Base-by-base conservation (phyloP, 2,888 invertebrate species). In the Tridacna crocea region DNA sequence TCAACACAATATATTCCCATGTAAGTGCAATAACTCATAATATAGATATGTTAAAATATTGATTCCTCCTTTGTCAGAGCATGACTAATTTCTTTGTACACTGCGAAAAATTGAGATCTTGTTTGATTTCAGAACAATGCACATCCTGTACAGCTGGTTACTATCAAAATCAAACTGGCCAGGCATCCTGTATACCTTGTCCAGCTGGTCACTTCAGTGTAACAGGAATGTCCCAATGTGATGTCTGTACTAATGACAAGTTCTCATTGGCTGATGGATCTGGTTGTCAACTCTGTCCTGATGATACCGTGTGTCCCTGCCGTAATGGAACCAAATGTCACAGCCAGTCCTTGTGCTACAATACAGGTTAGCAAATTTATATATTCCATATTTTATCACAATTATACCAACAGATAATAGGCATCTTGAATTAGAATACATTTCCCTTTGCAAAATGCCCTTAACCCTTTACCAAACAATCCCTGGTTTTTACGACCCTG, bases 241-340 rank as follows among this genome's bases (percentile, higher is more conserved):
- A 80, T n/a, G 86, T 82, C 1, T 92, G 92, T 84, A 84, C 86
- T 2, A 70, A 77, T 0, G 86, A 87, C 24, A 87, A 89, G 17
- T 92, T 85, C 36, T 88, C 89, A 0, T 75, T 80, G 26, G 83
- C 81, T 13, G 87, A 82, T 48, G 88, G 89, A 2, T 83, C 77
- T 24, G 85, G 78, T 0, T 91, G 91, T 78, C 65, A 79, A 58
- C 47, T 77, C 19, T 92, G 92, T 80, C 36, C 81, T 1, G 80
- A 83, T 27, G 61, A 76, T 8, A 77, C 87, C 0, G 82, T 89
- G 68, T 92, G 92, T 77, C 90, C 90, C 11, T 92, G 92, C 87
- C 63, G 90, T 58, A 75, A 65, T 12, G 72, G 73, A 1, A 79
- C 84, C 47, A 70, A 76, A 6, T 92, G 92, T 79, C 89, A 84